Conservation (phyloP, 2,888 invertebrate genomes). For the Stictocephala bisonia region DNA sequence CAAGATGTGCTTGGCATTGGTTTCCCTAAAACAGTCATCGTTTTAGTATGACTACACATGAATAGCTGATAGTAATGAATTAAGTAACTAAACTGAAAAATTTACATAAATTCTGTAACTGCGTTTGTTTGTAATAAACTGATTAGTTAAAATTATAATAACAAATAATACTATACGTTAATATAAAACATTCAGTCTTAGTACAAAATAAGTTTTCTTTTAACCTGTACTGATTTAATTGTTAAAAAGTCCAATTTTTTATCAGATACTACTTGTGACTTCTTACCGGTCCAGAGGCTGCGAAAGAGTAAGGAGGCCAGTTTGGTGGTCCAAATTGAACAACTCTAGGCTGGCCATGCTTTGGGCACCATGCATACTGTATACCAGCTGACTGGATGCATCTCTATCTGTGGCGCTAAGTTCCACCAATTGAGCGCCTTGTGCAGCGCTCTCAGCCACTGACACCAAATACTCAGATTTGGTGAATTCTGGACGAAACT, state of each 20-base stretch:
- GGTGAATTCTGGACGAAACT: constrained; percentile 84
- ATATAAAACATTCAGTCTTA: too few species aligned
- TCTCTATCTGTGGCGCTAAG: constrained; percentile 77
- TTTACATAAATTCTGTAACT: too few species aligned
- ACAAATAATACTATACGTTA: too few species aligned
- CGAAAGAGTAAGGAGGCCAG: constrained; percentile 78
- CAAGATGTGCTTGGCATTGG: constrained; percentile 81
- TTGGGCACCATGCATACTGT: constrained; percentile 81
- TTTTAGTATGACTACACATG: too few species aligned
- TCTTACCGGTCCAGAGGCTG: constrained; percentile 77
- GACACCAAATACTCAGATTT: constrained; percentile 77
- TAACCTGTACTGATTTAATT: not conserved
- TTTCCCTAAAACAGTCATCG: constrained; percentile 69
- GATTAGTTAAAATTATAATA: too few species aligned
- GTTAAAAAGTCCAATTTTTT: not conserved
- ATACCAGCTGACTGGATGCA: constrained; percentile 77
- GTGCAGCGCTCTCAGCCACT: constrained; percentile 81
- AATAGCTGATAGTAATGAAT: too few species aligned
- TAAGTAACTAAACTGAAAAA: too few species aligned
- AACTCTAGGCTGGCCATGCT: constrained; percentile 77
- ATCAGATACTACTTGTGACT: too few species aligned
- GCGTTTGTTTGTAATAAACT: too few species aligned
- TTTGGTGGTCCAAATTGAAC: constrained; percentile 84
- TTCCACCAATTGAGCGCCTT: constrained; percentile 75
- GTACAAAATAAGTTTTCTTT: too few species aligned